phyloP scores from a whole-genome alignment of 2,113 vertebrate genomes.

The Oreochromis spilurus region DNA sequence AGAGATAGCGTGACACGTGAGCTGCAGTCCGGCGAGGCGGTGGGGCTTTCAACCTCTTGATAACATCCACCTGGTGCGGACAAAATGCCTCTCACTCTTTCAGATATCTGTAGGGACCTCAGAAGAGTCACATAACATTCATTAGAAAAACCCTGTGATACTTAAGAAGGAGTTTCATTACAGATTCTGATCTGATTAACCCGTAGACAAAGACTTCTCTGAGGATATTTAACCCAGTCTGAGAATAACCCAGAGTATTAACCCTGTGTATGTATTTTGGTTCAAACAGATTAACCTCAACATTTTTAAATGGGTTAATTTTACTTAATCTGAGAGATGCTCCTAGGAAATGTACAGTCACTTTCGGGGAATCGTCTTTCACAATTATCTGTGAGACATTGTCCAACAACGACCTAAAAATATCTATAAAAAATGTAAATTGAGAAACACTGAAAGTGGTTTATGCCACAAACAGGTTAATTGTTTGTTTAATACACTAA shows the following conservation, averaged over 20 bases:
- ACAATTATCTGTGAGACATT: background rate
- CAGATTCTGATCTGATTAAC: background rate
- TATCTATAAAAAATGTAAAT: rapidly evolving
- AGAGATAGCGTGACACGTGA: background rate
- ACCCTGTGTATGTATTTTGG: background rate
- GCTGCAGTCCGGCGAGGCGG: background rate
- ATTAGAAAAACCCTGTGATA: background rate
- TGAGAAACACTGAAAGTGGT: background rate
- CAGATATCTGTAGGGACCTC: background rate
- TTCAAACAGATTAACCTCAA: background rate
- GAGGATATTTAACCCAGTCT: background rate
- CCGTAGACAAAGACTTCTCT: background rate
- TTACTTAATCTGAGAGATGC: background rate
- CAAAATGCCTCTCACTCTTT: background rate
- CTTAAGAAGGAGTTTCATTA: background rate
- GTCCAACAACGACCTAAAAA: rapidly evolving
- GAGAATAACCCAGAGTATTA: background rate
- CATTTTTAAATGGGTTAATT: background rate
- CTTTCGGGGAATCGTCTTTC: background rate
- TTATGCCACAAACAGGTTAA: background rate
- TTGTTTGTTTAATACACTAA: background rate
- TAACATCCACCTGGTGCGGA: slow-evolving; percentile 28
- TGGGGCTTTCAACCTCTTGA: background rate
- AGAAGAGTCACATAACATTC: background rate
- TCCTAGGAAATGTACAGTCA: background rate